Conservation (phyloP, 2,797 vertebrate species). For the Pogoniulus pusillus region DNA sequence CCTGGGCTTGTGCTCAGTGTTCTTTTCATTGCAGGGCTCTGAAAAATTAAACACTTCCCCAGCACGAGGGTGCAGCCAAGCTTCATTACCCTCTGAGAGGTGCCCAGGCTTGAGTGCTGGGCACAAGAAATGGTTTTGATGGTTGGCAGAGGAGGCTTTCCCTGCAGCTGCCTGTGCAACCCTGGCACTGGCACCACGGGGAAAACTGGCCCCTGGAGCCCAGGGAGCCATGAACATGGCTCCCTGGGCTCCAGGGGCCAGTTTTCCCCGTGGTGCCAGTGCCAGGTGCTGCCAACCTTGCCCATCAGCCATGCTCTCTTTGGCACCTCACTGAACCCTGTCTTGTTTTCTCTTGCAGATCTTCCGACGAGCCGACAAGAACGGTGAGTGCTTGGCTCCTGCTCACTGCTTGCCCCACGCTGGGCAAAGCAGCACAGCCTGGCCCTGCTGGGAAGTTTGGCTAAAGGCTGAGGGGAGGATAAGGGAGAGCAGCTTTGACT, state of each 20-base stretch:
- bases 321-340: not conserved
- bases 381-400: constrained; percentile 83
- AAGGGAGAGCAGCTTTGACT: not conserved
- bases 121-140: not conserved
- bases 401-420: not conserved
- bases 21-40: not conserved
- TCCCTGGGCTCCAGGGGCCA: not conserved
- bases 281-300: not conserved
- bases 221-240: accelerated
- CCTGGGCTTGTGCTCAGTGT: not conserved
- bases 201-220: too few relatives aligned
- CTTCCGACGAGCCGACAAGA: constrained; percentile 97
- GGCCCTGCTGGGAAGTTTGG: not conserved
- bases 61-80: not conserved
- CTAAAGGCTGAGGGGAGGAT: not conserved
- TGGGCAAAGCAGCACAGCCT: not conserved
- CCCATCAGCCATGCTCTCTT: not conserved
- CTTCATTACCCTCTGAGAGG: not conserved
- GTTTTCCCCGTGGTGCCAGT: not conserved
- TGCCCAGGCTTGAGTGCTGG: not conserved
- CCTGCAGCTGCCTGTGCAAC: not conserved
- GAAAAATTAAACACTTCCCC: constrained; percentile 39
- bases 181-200: not conserved
- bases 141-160: not conserved
- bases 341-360: constrained; percentile 83